Evolutionary conservation across 2,888 invertebrate species (phyloP), one percentile per base, ranked within the genome.

Genomic region (Actias luna): DNA sequence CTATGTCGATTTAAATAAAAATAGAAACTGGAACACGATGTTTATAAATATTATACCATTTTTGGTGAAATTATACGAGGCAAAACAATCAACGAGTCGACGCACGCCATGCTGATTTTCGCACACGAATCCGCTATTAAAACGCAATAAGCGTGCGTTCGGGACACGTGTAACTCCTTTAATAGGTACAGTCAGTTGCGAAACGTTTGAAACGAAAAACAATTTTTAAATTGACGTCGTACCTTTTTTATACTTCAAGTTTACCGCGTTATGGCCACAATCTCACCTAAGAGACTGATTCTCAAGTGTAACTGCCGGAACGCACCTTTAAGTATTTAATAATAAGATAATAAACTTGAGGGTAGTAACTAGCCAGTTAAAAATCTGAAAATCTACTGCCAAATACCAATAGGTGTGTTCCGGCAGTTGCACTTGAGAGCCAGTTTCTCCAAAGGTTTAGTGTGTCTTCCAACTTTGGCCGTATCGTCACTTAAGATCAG

Each of bases 61-160:
- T n/a, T 5, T 55, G 29, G 55, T 29, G 55, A 55, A 55, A 55
- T 55, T 55, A 55, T 55, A 55, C 7, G n/a, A 55, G 55, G 29
- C 29, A 33, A 60, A 60, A 59, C 58, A 58, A 52, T 63, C 59
- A 52, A 22, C 36, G n/a, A 60, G 27, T 33, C 59, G 60, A 31
- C 63, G 55, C 63, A 35, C 29, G 61, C 27, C 62, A 64, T 58
- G 63, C 60, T 33, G 39, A 62, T 59, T 62, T 62, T 39, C 42
- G 57, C 42, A 55, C 61, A 62, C 61, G 61, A 62, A 59, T 52
- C 62, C 27, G 42, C 16, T 66, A 65, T 67, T 65, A 67, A 68
- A 66, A 64, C 64, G 64, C 61, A 65, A 64, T 65, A 62, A 65
- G 60, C 61, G 61, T 36, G n/a, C 35, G 58, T 60, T 52, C 58